A percentile compares a stretch with the other conserved stretches of the same genome.
These are phyloP conservation scores for Sinotaia quadrata DNA, from an alignment of 2,888 invertebrate genomes.

Conservation along the genomic window DNA sequence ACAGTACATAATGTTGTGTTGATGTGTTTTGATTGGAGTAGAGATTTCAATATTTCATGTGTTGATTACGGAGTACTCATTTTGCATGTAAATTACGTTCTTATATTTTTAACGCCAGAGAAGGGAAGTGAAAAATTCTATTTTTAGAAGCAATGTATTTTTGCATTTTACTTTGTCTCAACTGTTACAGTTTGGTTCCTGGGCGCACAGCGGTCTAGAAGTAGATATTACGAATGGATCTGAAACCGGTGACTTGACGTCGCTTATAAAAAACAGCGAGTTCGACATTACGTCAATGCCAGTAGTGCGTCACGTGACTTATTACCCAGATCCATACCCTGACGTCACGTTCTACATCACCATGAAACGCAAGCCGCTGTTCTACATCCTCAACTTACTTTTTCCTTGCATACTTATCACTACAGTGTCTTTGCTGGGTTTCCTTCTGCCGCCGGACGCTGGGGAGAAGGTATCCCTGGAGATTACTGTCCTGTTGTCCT, in stretches of 20 bases:
- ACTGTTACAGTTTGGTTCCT: constrained; percentile 60
- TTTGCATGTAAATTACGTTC: no score
- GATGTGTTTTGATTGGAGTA: no score
- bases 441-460: constrained; percentile 58
- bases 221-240: constrained; percentile 27
- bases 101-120: no score
- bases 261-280: constrained; percentile 54
- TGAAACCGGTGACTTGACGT: constrained; percentile 35
- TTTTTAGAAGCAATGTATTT: no score
- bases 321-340: constrained; percentile 57
- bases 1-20: no score
- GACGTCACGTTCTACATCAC: constrained; percentile 55
- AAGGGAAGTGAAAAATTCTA: no score
- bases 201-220: constrained; percentile 54
- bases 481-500: constrained; percentile 65
- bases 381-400: constrained; percentile 57
- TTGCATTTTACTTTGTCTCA: no score
- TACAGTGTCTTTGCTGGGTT: constrained; percentile 45
- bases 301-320: constrained; percentile 33
- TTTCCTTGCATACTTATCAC: constrained; percentile 58
- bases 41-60: no score
- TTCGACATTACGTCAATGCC: constrained; percentile 50
- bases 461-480: constrained; percentile 65
- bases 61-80: no score
- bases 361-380: constrained; percentile 48